Base-by-base conservation (phyloP, 2,888 invertebrate species). In the Drosophila subquinaria region DNA sequence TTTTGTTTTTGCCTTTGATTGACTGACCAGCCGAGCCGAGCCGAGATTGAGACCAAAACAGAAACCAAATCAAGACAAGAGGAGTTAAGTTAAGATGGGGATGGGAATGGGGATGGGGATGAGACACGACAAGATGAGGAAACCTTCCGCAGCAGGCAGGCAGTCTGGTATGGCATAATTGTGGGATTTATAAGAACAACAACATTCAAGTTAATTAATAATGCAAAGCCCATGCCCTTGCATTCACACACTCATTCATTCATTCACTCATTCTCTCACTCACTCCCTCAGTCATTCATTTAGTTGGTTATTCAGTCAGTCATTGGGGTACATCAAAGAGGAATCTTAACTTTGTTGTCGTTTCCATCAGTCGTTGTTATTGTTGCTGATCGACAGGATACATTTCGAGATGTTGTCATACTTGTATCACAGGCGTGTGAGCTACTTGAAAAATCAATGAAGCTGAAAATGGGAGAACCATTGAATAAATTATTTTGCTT, bases 161-260 rank as follows among this genome's bases (percentile, higher is more conserved):
- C 87, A 81, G 79, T 89, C 90, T 90, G 87, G 83, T 79, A 89
- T 85, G 89, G 84, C 90, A 87, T 90, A 86, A 86, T 86, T 90
- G 90, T 76, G 81, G 90, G 81, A 90, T 76, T 78, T 68, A 69
- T 73, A 69, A 82, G 65, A 75, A 73, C 52, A 72, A 63, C 51
- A 75, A 63, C 51, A 73, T 43, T 55, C 79, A 48, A 76, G 82
- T 74, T 87, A 87, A 87, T 89, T 89, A 87, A 81, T 89, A 89
- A 90, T 89, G 76, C 89, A 81, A 76, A 89, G 79, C 75, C 75
- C 59, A 82, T 78, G 86, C 74, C 59, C 71, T 61, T 10, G 62
- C 70, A 68, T 20, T 70, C 60, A 76, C 17, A 65, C 66, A 59
- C 13, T 59, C 23, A 4, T 23, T 23, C 23, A 4, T 13, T 75